Base-by-base conservation (phyloP, 1,140 invertebrate species). In the Drosophila sturtevanti region DNA sequence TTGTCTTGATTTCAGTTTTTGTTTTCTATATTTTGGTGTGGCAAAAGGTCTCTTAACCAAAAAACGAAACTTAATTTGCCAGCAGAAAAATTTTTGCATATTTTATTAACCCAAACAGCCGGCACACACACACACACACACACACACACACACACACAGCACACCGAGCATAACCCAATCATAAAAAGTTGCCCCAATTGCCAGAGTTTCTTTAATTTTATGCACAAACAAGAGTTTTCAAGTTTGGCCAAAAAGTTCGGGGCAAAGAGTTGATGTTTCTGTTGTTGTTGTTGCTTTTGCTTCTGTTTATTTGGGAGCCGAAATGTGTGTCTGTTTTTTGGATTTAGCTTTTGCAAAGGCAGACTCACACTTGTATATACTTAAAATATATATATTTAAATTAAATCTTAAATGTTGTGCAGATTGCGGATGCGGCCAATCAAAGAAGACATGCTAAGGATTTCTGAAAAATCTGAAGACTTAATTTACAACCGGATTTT, bases 21-120 rank as follows among this genome's bases (percentile, higher is more conserved):
- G 41, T 21, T 48, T 48, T 21, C 41, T 48, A 10, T 21, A 31
- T 31, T 31, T 31, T 10, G 4, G 9, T 21, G 41, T 56, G 38
- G 63, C 38, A 37, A 78, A 80, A 77, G 82, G 74, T 81, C 68
- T 63, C 56, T 48, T n/a, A 55, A 63, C 34, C 79, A 61, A 61
- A 79, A 48, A 70, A 37, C 55, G 68, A 86, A 86, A 86, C 82
- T 87, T 87, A 86, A 86, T 87, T 86, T 86, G 79, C 66, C 68
- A 75, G 79, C 63, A 60, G 7, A 48, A 63, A 63, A 34, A 87
- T 77, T 82, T 86, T 86, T 86, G 82, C 82, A 86, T 86, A 86
- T 86, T 86, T 86, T 86, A 87, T 86, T 82, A 86, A 86, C 82
- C 75, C 68, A 77, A 86, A 72, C 84, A 87, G 84, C 72, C 71